Conservation (phyloP, 2,113 vertebrate genomes). For the Anguilla rostrata region DNA sequence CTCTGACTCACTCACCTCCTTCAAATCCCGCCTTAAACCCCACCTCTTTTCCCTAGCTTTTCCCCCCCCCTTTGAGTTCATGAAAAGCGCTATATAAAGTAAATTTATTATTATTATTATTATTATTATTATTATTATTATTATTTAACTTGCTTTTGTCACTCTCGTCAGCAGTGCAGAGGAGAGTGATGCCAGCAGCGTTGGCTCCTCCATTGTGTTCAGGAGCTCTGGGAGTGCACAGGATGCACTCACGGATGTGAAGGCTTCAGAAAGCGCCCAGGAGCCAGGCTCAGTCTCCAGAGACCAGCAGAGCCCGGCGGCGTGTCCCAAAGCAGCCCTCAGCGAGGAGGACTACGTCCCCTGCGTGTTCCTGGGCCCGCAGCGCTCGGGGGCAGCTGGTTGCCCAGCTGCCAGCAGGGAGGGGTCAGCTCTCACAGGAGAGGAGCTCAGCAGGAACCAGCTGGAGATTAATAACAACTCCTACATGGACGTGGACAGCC, state of each 20-base stretch:
- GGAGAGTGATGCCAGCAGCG: conserved; percentile 58
- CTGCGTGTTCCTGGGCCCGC: conserved; percentile 68
- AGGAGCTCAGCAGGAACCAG: conserved; percentile 49
- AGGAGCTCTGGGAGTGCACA: conserved; percentile 62
- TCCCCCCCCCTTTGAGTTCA: too few relatives aligned
- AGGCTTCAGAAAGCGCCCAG: conserved; percentile 7
- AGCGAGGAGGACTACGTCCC: conserved; percentile 66
- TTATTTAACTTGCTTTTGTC: background rate
- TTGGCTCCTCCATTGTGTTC: conserved; percentile 82
- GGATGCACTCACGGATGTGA: background rate
- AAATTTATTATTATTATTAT: too few relatives aligned
- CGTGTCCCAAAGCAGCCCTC: conserved; percentile 55
- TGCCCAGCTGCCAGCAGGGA: conserved; percentile 62
- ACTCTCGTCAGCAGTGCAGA: conserved; percentile 43
- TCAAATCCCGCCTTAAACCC: too few relatives aligned
- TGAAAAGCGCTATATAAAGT: too few relatives aligned
- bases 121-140: too few relatives aligned
- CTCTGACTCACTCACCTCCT: too few relatives aligned
- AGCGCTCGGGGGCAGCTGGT: conserved; percentile 14
- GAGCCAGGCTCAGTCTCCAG: conserved; percentile 29
- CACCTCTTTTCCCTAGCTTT: too few relatives aligned
- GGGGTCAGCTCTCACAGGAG: conserved; percentile 48
- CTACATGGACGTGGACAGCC: conserved; percentile 46
- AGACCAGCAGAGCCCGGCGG: conserved; percentile 42
- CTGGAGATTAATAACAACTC: conserved; percentile 62